phyloP scores from a whole-genome alignment of 2,113 vertebrate genomes.

The Nyctibius bracteatus region DNA sequence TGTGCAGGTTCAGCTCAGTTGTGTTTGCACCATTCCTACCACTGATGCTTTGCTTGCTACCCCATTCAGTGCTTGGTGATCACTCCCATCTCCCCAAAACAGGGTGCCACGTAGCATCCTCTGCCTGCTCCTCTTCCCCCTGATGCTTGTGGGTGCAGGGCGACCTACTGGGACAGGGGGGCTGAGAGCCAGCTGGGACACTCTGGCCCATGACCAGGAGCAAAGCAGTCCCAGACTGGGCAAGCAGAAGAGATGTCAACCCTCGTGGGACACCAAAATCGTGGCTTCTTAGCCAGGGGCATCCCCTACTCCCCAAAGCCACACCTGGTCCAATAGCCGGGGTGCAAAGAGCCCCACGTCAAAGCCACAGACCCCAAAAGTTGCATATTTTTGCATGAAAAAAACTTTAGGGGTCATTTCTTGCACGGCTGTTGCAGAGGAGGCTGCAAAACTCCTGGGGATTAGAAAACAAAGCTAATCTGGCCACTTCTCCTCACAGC shows the following conservation, averaged over 20 bases:
- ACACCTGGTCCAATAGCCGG: not conserved
- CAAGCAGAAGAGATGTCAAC: not conserved
- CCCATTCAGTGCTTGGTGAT: not conserved
- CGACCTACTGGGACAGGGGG: not conserved
- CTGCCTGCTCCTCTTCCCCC: not conserved
- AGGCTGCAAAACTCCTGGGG: not conserved
- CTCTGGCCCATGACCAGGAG: fast-evolving
- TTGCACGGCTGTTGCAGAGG: not conserved
- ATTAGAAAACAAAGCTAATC: not conserved
- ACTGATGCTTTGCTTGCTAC: fast-evolving
- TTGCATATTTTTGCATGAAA: not conserved
- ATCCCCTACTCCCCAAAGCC: not conserved
- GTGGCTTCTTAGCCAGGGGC: not conserved
- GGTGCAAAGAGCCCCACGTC: not conserved
- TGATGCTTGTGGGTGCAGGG: not conserved
- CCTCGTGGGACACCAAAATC: not conserved
- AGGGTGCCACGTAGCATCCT: fast-evolving
- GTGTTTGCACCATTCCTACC: not conserved
- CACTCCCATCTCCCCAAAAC: not conserved
- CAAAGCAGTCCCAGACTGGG: not conserved
- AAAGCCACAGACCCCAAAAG: not conserved
- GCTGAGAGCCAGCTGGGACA: not conserved
- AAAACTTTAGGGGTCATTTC: not conserved
- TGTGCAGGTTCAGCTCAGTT: fast-evolving
- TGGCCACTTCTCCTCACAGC: not conserved